Evolutionary conservation across 2,797 vertebrate species (phyloP).

Genomic region (Gambusia yucatana): DNA sequence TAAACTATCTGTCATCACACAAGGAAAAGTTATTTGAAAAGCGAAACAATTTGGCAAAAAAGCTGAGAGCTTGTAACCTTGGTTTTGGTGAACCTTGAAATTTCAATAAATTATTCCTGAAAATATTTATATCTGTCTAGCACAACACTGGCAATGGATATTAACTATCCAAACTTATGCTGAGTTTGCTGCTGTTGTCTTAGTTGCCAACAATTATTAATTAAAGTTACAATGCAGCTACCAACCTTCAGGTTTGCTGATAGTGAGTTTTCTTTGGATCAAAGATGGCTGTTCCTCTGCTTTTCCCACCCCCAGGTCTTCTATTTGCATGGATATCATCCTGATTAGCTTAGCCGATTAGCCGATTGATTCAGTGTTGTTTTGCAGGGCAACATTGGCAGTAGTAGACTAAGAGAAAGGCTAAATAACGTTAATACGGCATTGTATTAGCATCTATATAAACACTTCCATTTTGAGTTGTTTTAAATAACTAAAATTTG

Average conservation of each 20-base stretch:
- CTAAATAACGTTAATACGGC: background rate
- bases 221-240: background rate
- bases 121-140: background rate
- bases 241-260: background rate
- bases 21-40: background rate
- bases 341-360: background rate
- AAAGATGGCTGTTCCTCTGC: background rate
- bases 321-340: background rate
- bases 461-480: background rate
- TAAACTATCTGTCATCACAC: background rate
- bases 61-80: background rate
- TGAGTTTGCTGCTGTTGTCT: background rate
- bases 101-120: background rate
- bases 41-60: background rate
- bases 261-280: background rate
- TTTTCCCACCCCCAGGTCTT: background rate
- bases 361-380: background rate
- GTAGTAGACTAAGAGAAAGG: background rate
- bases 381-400: background rate
- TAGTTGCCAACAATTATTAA: background rate
- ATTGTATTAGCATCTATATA: background rate
- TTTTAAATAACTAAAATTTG: background rate
- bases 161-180: background rate
- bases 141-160: background rate
- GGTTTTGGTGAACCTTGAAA: background rate